These are phyloP conservation scores for Diglossa cyanea DNA, from an alignment of 2,797 vertebrate species.

Conservation along the genomic window DNA sequence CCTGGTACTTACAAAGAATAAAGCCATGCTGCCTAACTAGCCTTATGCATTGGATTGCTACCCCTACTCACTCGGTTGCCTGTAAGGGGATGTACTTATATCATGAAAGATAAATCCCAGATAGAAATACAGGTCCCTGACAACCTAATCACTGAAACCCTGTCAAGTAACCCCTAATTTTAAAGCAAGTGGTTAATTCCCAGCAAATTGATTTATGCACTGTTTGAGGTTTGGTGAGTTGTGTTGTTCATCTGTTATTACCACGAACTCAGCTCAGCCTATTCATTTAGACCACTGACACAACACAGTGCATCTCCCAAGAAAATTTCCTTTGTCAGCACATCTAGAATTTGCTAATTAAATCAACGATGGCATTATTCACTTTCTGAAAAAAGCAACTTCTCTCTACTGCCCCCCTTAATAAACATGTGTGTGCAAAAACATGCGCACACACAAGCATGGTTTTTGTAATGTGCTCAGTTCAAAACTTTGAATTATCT, in stretches of 20 bases:
- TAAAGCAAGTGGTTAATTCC: constrained; percentile 80
- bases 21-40: constrained; percentile 40
- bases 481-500: not conserved
- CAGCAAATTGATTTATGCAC: constrained; percentile 81
- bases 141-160: constrained; percentile 76
- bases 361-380: constrained; percentile 81
- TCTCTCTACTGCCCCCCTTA: not conserved
- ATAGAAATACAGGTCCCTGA: constrained; percentile 73
- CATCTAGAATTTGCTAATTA: constrained; percentile 83
- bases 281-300: constrained; percentile 78
- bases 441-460: not conserved
- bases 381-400: constrained; percentile 65
- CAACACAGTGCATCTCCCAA: constrained; percentile 76
- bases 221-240: constrained; percentile 80
- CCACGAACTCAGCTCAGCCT: constrained; percentile 72
- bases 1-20: constrained; percentile 44
- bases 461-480: not conserved
- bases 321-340: constrained; percentile 83
- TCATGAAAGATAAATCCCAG: constrained; percentile 74
- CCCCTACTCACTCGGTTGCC: constrained; percentile 25
- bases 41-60: not conserved
- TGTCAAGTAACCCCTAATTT: constrained; percentile 82
- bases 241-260: constrained; percentile 81
- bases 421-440: not conserved
- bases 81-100: constrained; percentile 55